Conservation (phyloP, 2,797 vertebrate genomes). For the Psittacula derbiana region DNA sequence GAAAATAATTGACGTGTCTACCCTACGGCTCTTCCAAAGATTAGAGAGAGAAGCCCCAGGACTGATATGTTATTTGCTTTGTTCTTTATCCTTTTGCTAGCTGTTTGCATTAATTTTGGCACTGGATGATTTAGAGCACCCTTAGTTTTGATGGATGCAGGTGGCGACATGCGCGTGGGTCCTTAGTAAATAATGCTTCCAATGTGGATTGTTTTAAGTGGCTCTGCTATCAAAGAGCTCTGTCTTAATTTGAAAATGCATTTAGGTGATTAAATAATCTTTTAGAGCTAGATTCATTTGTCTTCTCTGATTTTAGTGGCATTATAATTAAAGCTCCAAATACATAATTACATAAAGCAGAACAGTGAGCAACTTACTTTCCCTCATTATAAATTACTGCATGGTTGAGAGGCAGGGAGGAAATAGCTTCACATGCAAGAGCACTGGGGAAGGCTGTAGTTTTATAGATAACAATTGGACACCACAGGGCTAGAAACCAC, state of each 20-base stretch:
- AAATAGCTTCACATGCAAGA: background rate
- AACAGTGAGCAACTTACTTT: constrained; percentile 22
- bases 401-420: background rate
- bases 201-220: constrained; percentile 34
- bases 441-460: background rate
- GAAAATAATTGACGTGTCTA: constrained; percentile 30
- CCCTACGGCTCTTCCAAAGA: constrained; percentile 35
- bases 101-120: constrained; percentile 62
- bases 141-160: constrained; percentile 55
- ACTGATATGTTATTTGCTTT: constrained; percentile 52
- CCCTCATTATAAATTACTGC: background rate
- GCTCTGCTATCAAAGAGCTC: constrained; percentile 51
- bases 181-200: constrained; percentile 46
- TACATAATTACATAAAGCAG: constrained; percentile 30
- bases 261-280: constrained; percentile 63
- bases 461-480: background rate
- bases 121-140: constrained; percentile 57
- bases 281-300: constrained; percentile 33
- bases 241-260: constrained; percentile 47
- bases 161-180: constrained; percentile 4
- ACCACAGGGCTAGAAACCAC: background rate
- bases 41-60: constrained; percentile 32
- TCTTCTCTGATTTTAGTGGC: constrained; percentile 30
- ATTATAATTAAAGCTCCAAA: constrained; percentile 44
- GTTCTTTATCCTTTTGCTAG: constrained; percentile 39